These are phyloP conservation scores for Pocota personata DNA, from an alignment of 2,888 invertebrate species.

Conservation along the genomic window DNA sequence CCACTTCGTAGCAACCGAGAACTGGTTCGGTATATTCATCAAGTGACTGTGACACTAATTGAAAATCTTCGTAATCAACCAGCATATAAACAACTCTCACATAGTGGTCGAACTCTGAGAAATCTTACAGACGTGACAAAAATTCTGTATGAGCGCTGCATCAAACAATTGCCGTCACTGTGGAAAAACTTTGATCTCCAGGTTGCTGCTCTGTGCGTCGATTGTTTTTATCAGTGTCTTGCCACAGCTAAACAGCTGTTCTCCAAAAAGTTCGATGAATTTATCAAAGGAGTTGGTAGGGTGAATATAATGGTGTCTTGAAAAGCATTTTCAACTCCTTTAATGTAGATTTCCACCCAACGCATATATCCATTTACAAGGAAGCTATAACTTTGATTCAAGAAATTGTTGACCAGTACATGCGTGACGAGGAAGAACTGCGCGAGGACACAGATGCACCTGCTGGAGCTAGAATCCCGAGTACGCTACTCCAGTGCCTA, in stretches of 20 bases:
- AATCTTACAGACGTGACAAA: constrained; percentile 79
- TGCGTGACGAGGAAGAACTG: constrained; percentile 75
- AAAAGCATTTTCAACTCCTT: background rate
- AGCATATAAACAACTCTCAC: constrained; percentile 79
- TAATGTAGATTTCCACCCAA: constrained; percentile 74
- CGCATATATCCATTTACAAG: constrained; percentile 74
- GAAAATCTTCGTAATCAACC: constrained; percentile 79
- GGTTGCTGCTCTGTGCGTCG: constrained; percentile 83
- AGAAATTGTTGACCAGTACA: constrained; percentile 78
- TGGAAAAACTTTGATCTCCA: constrained; percentile 83
- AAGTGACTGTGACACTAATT: constrained; percentile 77
- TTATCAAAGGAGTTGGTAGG: constrained; percentile 79
- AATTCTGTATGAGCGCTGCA: constrained; percentile 82
- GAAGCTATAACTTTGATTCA: constrained; percentile 78
- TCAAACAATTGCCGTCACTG: constrained; percentile 83
- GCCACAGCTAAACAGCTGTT: constrained; percentile 79
- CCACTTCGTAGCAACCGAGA: constrained; percentile 83
- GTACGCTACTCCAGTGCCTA: constrained; percentile 78
- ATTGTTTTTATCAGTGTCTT: constrained; percentile 84
- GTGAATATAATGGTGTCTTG: background rate
- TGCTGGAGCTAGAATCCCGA: constrained; percentile 76
- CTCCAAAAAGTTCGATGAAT: constrained; percentile 79
- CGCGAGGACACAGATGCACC: constrained; percentile 74
- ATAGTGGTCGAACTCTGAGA: constrained; percentile 79
- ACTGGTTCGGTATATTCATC: constrained; percentile 85